These are phyloP conservation scores for Myiagra hebetior DNA, from an alignment of 2,113 vertebrate genomes.

Conservation along the genomic window DNA sequence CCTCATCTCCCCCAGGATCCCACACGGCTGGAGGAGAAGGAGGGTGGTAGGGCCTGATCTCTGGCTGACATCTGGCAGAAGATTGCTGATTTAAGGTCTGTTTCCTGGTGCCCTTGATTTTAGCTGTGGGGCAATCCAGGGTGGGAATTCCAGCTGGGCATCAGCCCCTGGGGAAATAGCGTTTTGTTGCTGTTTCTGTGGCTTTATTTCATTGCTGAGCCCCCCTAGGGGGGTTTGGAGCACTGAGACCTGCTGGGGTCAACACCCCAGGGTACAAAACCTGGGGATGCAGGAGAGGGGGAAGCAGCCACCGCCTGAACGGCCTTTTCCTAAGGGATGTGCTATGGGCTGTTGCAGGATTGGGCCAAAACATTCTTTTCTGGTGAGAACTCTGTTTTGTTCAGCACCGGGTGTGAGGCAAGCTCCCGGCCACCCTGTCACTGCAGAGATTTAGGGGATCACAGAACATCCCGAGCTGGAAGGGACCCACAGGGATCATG, in stretches of 20 bases:
- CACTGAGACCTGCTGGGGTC: rapidly evolving
- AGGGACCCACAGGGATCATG: background rate
- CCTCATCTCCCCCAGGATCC: rapidly evolving
- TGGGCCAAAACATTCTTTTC: slow-evolving; percentile 47
- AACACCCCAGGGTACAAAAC: background rate
- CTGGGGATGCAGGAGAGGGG: background rate
- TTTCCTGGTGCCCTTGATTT: background rate
- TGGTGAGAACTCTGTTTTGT: slow-evolving; percentile 40
- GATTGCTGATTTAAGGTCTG: background rate
- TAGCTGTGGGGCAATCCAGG: background rate
- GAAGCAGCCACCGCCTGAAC: background rate
- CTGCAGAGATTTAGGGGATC: background rate
- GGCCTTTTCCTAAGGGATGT: background rate
- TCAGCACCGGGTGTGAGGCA: background rate
- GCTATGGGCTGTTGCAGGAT: background rate
- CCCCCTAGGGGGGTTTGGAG: background rate
- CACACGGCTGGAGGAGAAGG: background rate
- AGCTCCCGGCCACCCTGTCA: background rate
- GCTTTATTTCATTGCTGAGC: background rate
- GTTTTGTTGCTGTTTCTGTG: background rate
- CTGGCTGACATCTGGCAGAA: background rate
- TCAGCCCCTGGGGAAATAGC: rapidly evolving
- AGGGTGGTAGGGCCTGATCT: background rate
- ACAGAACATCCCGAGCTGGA: background rate
- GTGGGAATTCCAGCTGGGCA: background rate